These are phyloP conservation scores for Carposina sasakii DNA, from an alignment of 1,140 invertebrate genomes.

Conservation along the genomic window DNA sequence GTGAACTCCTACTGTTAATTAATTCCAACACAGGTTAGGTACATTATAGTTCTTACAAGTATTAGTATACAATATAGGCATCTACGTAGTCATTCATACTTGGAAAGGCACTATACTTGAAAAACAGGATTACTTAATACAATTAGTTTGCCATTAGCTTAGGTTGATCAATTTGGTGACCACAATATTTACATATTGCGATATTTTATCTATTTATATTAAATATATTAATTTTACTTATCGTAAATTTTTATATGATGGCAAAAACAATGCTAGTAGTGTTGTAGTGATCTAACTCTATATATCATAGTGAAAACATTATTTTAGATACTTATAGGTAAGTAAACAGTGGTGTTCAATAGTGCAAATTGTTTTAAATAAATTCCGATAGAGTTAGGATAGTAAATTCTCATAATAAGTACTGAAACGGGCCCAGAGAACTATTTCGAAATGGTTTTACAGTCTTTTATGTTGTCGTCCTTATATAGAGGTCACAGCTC, in stretches of 20 bases:
- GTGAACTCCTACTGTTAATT: no score
- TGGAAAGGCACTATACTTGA: constrained; percentile 66
- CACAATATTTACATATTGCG: no score
- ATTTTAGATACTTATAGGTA: no score
- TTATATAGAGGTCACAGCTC: constrained; percentile 39
- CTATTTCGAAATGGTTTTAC: constrained; percentile 23
- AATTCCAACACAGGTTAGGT: constrained; percentile 14
- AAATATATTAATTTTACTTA: no score
- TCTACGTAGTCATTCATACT: constrained; percentile 36
- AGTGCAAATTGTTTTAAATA: constrained; percentile 4
- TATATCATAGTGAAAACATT: no score
- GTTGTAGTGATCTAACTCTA: no score
- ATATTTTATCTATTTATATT: no score
- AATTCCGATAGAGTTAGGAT: background rate
- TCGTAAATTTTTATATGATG: no score
- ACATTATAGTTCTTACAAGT: constrained; percentile 25
- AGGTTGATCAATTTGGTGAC: no score
- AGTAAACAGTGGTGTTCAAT: background rate
- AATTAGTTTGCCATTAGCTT: no score
- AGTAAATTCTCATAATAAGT: background rate
- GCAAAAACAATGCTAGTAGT: no score
- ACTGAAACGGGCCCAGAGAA: constrained; percentile 3
- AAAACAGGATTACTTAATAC: constrained; percentile 45
- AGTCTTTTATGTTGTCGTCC: constrained; percentile 44
- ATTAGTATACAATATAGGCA: constrained; percentile 32